Percentiles rank a stretch among this genome's conserved stretches.
These are phyloP conservation scores for Hedychridium roseum DNA, from an alignment of 2,888 invertebrate species.

Conservation along the genomic window DNA sequence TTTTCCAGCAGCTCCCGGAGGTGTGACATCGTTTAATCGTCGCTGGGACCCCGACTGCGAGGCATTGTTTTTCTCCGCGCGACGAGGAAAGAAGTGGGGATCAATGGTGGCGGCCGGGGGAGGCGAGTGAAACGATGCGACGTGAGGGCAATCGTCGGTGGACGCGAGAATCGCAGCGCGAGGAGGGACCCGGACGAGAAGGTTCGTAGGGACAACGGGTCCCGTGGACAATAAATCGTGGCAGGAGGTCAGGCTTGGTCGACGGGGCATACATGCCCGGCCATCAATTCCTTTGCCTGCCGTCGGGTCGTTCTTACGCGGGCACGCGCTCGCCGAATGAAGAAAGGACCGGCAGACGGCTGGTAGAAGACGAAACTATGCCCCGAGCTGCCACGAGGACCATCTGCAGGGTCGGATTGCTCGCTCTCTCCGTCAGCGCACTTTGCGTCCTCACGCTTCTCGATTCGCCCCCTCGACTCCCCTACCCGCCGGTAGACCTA, in stretches of 20 bases:
- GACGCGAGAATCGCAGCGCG: neutral
- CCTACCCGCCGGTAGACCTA: constrained; percentile 52
- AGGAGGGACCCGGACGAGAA: neutral
- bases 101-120: too few relatives aligned
- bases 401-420: constrained; percentile 57
- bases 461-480: constrained; percentile 56
- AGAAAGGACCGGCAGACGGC: neutral
- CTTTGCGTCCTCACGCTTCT: constrained; percentile 56
- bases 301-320: neutral
- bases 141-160: too few relatives aligned
- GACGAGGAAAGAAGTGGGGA: neutral
- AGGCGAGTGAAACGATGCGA: too few relatives aligned
- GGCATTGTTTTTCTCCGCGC: too few relatives aligned
- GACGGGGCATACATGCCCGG: too few relatives aligned
- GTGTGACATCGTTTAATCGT: too few relatives aligned
- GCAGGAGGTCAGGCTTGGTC: too few relatives aligned
- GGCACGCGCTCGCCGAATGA: constrained; percentile 1
- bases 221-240: neutral
- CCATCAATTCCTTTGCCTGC: too few relatives aligned
- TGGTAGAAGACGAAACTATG: constrained; percentile 25
- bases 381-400: constrained; percentile 50
- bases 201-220: neutral
- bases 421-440: constrained; percentile 55
- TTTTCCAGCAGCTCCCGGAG: too few relatives aligned
- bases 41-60: too few relatives aligned